Base-by-base conservation (phyloP, 2,888 invertebrate genomes). In the Drosophila kokeensis region DNA sequence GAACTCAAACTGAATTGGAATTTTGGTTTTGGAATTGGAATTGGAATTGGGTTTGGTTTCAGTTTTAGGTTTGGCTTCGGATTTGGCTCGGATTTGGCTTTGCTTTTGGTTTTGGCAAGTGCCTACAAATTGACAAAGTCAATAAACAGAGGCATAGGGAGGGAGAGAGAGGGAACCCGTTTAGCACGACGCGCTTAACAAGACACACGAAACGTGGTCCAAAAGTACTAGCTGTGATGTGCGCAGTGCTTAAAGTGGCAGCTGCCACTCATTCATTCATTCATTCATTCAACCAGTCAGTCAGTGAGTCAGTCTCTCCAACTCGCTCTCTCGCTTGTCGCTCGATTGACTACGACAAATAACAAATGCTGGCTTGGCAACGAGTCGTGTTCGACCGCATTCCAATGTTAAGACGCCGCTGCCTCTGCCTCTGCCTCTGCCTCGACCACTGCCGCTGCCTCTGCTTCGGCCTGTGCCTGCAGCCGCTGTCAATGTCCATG, bases 371-470 rank as follows among this genome's bases (percentile, higher is more conserved):
- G 79, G 76, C 81, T 79, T 68, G 84, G 72, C 79, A 81, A 81
- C 85, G 77, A 83, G 90, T 87, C 90, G 81, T 84, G 92, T 85
- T 83, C 90, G 92, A 91, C 91, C 91, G 90, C 91, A 91, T 91
- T 91, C 91, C 91, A 86, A 87, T 83, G 85, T 71, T 85, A 83
- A 79, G 87, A 90, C 87, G 90, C 79, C 71, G 82, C 74, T 69
- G 66, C 53, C 57, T 63, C 70, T 78, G 83, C 74, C 42, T 5
- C 32, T 32, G 34, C 10, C 53, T 15, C 32, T 32, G 30, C 30
- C 15, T 32, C 10, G 13, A 8, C 76, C 76, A 72, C 73, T 69
- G 65, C 52, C 21, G 1, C 6, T 13, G 42, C 77, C 79, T 72
- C 76, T 69, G 66, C 54, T 52, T 74, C 45, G 24, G 54, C 36